Evolutionary conservation across 1,140 invertebrate genomes (phyloP).

Genomic region (Araneus ventricosus): DNA sequence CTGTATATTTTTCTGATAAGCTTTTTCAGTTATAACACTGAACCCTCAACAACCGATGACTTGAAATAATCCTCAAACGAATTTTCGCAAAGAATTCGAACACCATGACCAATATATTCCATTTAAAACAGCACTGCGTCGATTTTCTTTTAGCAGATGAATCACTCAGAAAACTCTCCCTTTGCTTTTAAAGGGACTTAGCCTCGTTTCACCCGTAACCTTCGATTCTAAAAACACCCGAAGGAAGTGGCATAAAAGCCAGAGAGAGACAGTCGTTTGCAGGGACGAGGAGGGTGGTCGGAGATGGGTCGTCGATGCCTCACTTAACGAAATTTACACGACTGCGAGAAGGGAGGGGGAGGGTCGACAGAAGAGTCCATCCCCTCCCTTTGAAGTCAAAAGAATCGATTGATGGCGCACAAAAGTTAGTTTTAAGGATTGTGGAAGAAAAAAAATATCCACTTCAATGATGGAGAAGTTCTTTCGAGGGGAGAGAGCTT

Average conservation of each 20-base stretch:
- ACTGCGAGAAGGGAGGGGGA: not conserved
- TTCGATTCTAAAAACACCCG: conserved; percentile 17
- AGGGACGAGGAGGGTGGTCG: not conserved
- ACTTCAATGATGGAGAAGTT: not conserved
- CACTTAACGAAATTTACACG: conserved; percentile 71
- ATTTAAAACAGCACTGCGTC: too few relatives aligned
- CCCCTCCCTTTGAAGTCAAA: conserved; percentile 27
- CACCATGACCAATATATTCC: too few relatives aligned
- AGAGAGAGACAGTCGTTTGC: conserved; percentile 9
- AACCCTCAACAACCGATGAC: too few relatives aligned
- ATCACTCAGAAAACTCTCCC: not conserved
- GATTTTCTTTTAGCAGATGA: not conserved
- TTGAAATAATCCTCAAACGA: too few relatives aligned
- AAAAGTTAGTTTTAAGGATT: conserved; percentile 19
- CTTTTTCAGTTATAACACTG: too few relatives aligned
- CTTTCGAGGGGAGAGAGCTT: not conserved
- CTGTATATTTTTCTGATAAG: too few relatives aligned
- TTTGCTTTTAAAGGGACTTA: not conserved
- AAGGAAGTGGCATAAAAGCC: conserved; percentile 56
- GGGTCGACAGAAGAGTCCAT: not conserved
- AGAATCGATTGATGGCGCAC: conserved; percentile 46
- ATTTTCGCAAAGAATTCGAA: too few relatives aligned
- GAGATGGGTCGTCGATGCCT: conserved; percentile 43
- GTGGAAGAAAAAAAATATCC: not conserved
- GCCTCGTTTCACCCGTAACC: not conserved